Evolutionary conservation across 2,888 invertebrate species (phyloP).

Genomic region (Embidobia sp.): DNA sequence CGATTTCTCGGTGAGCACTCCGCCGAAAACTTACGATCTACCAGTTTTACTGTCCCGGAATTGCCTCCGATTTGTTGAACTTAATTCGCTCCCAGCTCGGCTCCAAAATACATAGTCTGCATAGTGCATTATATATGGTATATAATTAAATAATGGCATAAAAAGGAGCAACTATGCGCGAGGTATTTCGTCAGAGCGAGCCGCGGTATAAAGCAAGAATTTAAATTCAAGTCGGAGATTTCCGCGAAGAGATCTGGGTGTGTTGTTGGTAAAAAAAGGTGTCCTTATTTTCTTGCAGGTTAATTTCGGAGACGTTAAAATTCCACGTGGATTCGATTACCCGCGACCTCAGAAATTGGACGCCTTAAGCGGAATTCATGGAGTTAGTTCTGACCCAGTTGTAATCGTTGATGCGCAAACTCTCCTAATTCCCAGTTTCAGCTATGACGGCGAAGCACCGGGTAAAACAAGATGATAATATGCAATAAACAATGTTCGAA

Average conservation of each 20-base stretch:
- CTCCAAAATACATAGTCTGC: no score
- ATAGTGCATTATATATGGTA: no score
- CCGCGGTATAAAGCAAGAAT: no score
- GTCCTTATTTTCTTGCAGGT: constrained; percentile 83
- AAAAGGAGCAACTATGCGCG: no score
- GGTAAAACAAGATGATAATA: constrained; percentile 83
- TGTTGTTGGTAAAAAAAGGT: background rate
- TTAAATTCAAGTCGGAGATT: no score
- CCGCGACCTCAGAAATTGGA: constrained; percentile 92
- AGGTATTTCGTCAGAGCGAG: no score
- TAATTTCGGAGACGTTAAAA: constrained; percentile 93
- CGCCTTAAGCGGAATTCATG: constrained; percentile 90
- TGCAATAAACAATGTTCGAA: constrained; percentile 11
- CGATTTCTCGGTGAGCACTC: constrained; percentile 88
- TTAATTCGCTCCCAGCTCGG: no score
- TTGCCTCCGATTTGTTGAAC: no score
- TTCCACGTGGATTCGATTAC: constrained; percentile 89
- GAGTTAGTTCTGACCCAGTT: constrained; percentile 91
- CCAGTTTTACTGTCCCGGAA: no score
- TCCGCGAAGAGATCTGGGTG: no score
- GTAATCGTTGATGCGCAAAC: constrained; percentile 97
- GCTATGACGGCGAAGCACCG: constrained; percentile 96
- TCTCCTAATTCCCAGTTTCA: constrained; percentile 93
- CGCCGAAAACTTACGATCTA: no score
- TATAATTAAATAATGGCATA: no score